Conservation (phyloP, 2,888 invertebrate species). For the Diaprepes abbreviatus region DNA sequence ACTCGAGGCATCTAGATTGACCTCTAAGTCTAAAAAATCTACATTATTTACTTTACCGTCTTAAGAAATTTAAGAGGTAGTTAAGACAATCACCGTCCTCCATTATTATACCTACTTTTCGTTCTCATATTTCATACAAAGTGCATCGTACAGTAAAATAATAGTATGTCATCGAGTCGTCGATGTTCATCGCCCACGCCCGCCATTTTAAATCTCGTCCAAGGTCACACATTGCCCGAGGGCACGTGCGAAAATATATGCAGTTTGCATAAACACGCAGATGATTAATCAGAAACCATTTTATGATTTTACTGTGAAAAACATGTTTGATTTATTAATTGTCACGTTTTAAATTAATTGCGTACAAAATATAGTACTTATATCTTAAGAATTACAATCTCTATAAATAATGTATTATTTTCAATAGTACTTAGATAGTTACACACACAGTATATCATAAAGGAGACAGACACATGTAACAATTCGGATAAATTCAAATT, state of each 20-base stretch:
- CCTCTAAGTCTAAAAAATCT: too few species aligned
- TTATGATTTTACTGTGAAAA: conserved; percentile 1
- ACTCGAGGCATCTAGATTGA: too few species aligned
- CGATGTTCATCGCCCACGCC: conserved; percentile 14
- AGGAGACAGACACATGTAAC: too few species aligned
- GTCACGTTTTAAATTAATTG: conserved; percentile 14
- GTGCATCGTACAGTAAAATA: conserved; percentile 6
- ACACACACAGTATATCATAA: too few species aligned
- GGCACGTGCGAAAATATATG: conserved; percentile 10
- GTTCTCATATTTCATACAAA: background rate
- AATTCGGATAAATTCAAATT: too few species aligned
- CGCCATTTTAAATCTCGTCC: conserved; percentile 26
- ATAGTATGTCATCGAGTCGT: conserved; percentile 12
- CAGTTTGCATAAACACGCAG: conserved; percentile 10
- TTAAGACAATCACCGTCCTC: background rate
- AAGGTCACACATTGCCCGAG: conserved; percentile 7
- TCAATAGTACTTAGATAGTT: too few species aligned
- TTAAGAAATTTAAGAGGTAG: background rate
- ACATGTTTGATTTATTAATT: conserved; percentile 9
- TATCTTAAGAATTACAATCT: too few species aligned
- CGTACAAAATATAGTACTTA: background rate
- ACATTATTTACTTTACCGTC: too few species aligned
- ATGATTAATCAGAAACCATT: background rate
- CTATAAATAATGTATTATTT: background rate
- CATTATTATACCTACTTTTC: background rate